Base-by-base conservation (phyloP, 1,140 invertebrate genomes). In the Drosophila truncata region DNA sequence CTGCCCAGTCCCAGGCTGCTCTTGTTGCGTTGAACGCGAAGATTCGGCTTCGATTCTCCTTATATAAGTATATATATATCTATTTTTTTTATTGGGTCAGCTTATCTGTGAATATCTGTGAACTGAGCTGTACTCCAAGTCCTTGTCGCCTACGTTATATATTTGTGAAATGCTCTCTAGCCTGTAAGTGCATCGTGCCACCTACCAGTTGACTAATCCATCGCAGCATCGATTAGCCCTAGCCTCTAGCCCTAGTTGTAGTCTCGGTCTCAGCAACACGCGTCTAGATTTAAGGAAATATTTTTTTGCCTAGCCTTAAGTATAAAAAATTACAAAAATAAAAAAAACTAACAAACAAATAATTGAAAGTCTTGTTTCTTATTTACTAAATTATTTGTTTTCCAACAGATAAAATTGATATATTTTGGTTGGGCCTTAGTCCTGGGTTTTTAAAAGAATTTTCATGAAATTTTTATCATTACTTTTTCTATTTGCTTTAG, bases 21-120 rank as follows among this genome's bases (percentile, higher is more conserved):
- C 74, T 71, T 83, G 73, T 80, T 80, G 77, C 82, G 82, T 80
- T 90, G 82, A 90, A 90, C 80, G 80, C 83, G 61, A 80, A 64
- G 61, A 71, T 71, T 77, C 52, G 59, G 52, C 44, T 59, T 70
- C 46, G 47, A 66, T 73, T 78, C 41, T 20, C 3, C 41, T 0
- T 18, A n/a, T n/a, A n/a, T n/a, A 18, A 4, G 4, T 13, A 52
- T 9, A n/a, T 41, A 1, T n/a, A 42, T 9, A 25, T 46, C n/a
- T n/a, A n/a, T 37, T 42, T 46, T 50, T 69, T 52, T 67, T 73
- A 60, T 75, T 57, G 71, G 73, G 72, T 52, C 72, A 76, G 72
- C 73, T 76, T 76, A 76, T 65, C 71, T 76, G 73, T 76, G 71
- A 65, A 75, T 75, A 74, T 35, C 31, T 23, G 29, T 8, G 29